Base-by-base conservation (phyloP, 2,113 vertebrate genomes). In the Eudyptes chrysolophus region DNA sequence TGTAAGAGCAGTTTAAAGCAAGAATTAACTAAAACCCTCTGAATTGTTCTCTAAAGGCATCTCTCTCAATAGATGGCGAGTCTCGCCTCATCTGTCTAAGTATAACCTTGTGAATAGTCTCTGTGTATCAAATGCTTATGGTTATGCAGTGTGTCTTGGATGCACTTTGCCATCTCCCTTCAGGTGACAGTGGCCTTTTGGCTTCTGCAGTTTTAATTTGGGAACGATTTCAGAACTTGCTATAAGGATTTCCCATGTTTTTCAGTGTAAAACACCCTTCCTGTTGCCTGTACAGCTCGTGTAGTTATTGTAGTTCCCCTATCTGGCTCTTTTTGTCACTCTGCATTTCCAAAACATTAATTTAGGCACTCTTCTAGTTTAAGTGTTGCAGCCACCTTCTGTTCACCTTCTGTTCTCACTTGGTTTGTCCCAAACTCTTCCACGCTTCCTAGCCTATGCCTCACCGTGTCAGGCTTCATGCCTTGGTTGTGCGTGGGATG, bases 381-480 rank as follows among this genome's bases (percentile, higher is more conserved):
- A 60, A 55, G 70, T 58, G 46, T 93, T 80, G 71, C 19, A 77
- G 2, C 32, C 42, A 25, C 49, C 18, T 80, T 75, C 61, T 90
- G 21, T 85, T 87, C 54, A 84, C 32, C 49, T 83, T 75, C 64
- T 83, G 13, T 58, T 87, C 32, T 79, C 74, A 25, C 13, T 44
- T 87, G 34, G 40, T 76, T 57, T 89, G 24, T 93, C 61, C 44
- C 52, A 72, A n/a, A 0, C 29, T 87, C 48, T 60, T 68, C 22
- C 65, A 30, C 5, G 0, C 7, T 84, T 93, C 66, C 55, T 61
- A 19, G 34, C 36, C 48, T 54, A 0, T 69, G 40, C 51, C 34
- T 90, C 0, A 0, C 49, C 2, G 1, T n/a, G 12, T 17, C 42
- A 52, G 46, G 49, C 62, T 77, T 74, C 18, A 1, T 49, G 22